Evolutionary conservation across 1,140 invertebrate genomes (phyloP), one percentile per base, ranked within the genome.

Genomic region (Halictus rubicundus): DNA sequence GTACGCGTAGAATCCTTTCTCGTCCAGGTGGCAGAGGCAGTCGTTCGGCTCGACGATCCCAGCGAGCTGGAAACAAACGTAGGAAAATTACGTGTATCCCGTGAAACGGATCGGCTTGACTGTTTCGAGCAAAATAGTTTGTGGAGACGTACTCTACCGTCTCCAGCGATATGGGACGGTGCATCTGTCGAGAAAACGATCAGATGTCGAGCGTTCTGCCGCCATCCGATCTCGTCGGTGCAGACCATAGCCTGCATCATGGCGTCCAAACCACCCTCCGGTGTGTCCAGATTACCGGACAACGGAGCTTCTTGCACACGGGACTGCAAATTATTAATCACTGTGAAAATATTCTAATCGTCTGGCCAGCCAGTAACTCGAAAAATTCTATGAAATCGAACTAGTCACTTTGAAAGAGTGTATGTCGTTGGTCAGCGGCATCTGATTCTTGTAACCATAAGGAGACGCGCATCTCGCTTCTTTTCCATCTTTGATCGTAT

Each of bases 21-120:
- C 69, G 75, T 96, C 93, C 81, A 97, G 93, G 90, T 98, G 97
- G 87, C 98, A 98, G 59, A 93, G 75, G 10, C 96, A 97, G 92
- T 98, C 97, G 89, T 98, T 98, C 0, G 97, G 97, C 83, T 95
- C 95, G 19, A 97, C 94, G 79, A 98, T 96, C 21, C 97, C 97
- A 60, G 96, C 97, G 64, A 96, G 92, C 95, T 96, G 85, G 2
- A 32, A 52, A 91, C 89, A 75, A 80, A 9, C n/a, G 0, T n/a
- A n/a, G n/a, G n/a, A n/a, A n/a, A n/a, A n/a, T n/a, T n/a, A n/a
- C n/a, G n/a, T n/a, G n/a, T n/a, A n/a, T n/a, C n/a, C n/a, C n/a
- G n/a, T n/a, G n/a, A n/a, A n/a, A n/a, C n/a, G n/a, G n/a, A n/a
- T n/a, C n/a, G n/a, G n/a, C n/a, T n/a, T 12, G 42, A 46, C 14